A percentile compares a stretch with the other conserved stretches of the same genome.
These are phyloP conservation scores for Morus bassanus DNA, from an alignment of 2,797 vertebrate genomes.

Conservation along the genomic window DNA sequence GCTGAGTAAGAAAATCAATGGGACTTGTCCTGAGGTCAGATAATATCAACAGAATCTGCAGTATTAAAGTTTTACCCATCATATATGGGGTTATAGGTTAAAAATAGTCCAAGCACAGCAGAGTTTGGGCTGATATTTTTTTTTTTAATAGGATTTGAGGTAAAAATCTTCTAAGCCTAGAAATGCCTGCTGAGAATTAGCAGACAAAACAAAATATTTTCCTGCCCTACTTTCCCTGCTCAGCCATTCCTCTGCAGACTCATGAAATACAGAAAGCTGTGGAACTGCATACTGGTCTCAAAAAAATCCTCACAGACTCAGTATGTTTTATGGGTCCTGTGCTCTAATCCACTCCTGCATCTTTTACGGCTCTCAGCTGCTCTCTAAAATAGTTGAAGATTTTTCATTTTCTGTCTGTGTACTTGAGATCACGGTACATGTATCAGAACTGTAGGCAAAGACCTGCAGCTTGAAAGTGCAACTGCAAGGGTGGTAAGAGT, in stretches of 20 bases:
- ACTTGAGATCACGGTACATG: neutral
- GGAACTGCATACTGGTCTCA: neutral
- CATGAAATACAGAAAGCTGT: neutral
- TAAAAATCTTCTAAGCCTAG: constrained; percentile 43
- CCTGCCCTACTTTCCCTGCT: constrained; percentile 47
- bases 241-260: neutral
- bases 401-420: neutral
- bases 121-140: constrained; percentile 5
- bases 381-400: neutral
- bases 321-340: neutral
- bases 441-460: neutral
- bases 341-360: neutral
- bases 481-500: neutral
- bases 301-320: neutral
- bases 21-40: neutral
- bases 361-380: neutral
- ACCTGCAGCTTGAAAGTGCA: neutral
- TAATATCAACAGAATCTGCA: constrained; percentile 9
- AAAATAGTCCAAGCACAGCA: constrained; percentile 38
- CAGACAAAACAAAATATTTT: constrained; percentile 31
- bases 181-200: constrained; percentile 44
- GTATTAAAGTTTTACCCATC: neutral
- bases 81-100: neutral
- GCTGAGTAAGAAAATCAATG: constrained; percentile 55
- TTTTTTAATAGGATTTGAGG: constrained; percentile 21